phyloP scores from a whole-genome alignment of 2,113 vertebrate genomes.

The Etheostoma spectabile region DNA sequence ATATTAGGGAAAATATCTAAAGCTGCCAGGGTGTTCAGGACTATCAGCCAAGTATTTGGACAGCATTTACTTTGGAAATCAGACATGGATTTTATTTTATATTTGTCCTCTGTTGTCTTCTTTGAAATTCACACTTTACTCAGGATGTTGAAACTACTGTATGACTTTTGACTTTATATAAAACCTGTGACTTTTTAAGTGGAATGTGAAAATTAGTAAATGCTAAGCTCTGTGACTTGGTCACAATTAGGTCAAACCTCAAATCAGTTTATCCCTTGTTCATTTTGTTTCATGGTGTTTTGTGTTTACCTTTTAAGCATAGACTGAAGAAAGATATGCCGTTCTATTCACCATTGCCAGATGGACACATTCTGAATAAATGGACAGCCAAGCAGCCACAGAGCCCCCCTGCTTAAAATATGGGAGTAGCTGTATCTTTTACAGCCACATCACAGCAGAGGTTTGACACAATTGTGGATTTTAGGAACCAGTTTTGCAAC shows the following conservation, averaged over 20 bases:
- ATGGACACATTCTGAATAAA: background rate
- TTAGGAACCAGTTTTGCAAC: constrained; percentile 34
- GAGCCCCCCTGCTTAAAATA: background rate
- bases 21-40: background rate
- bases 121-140: constrained; percentile 10
- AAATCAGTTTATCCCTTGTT: background rate
- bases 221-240: background rate
- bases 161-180: background rate
- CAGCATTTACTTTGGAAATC: background rate
- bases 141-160: constrained; percentile 45
- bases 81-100: background rate
- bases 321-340: background rate
- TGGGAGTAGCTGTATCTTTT: background rate
- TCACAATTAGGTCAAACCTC: background rate
- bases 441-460: background rate
- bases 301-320: rapidly evolving
- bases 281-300: background rate
- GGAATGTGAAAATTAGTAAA: constrained; percentile 3
- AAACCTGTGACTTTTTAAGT: constrained; percentile 34
- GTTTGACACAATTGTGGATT: background rate
- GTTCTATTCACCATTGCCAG: background rate
- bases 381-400: background rate
- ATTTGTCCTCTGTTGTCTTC: background rate
- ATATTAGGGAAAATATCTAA: background rate
- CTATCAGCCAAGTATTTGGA: background rate